Evolutionary conservation across 2,888 invertebrate genomes (phyloP).

Genomic region (Iselma pallidipennis): DNA sequence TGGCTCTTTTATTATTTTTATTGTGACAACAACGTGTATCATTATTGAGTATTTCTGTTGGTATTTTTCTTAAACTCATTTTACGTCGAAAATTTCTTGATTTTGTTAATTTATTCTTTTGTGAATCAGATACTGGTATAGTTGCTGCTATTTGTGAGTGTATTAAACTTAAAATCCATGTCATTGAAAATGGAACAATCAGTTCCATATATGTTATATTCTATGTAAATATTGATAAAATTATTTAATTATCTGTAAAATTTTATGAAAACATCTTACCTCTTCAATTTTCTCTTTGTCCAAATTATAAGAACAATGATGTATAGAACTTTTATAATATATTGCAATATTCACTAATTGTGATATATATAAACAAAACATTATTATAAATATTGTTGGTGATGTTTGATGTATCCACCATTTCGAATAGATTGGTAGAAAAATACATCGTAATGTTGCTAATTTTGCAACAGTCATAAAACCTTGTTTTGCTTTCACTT

Average conservation of each 20-base stretch:
- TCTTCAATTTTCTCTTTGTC: conserved; percentile 34
- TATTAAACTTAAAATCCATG: conserved; percentile 73
- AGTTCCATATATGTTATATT: conserved; percentile 70
- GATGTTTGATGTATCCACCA: conserved; percentile 95
- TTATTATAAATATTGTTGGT: conserved; percentile 70
- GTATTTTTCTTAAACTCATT: conserved; percentile 36
- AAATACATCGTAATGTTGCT: conserved; percentile 78
- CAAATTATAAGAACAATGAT: conserved; percentile 34
- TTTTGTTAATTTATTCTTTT: conserved; percentile 37
- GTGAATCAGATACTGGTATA: conserved; percentile 54
- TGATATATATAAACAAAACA: conserved; percentile 76
- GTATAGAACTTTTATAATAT: conserved; percentile 55
- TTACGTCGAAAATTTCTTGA: conserved; percentile 31
- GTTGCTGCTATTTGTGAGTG: conserved; percentile 82
- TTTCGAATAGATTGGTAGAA: conserved; percentile 81
- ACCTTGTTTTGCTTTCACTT: conserved; percentile 93
- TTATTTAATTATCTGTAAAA: background rate
- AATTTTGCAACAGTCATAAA: conserved; percentile 82
- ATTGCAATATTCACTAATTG: conserved; percentile 66
- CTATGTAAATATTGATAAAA: conserved; percentile 50
- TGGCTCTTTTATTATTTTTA: conserved; percentile 11
- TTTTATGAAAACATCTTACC: conserved; percentile 31
- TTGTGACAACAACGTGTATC: conserved; percentile 40
- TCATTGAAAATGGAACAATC: conserved; percentile 71
- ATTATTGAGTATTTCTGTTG: conserved; percentile 24